Conservation (phyloP, 1,140 invertebrate species). For the Cataglyphis hispanica region DNA sequence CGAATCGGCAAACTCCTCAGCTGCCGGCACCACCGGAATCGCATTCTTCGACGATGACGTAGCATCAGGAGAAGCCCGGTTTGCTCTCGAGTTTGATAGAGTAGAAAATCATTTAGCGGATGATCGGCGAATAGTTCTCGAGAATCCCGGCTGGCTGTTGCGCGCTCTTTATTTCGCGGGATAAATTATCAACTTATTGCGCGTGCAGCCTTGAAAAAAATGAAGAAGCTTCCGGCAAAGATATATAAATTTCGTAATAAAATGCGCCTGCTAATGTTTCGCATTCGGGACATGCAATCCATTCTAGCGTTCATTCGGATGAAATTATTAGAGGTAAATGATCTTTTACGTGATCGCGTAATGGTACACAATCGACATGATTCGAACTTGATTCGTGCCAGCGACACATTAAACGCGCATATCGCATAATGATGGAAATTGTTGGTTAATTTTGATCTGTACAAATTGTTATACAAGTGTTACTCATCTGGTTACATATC, state of each 20-base stretch:
- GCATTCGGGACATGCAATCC: not conserved
- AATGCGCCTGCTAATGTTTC: conserved; percentile 34
- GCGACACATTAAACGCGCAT: not conserved
- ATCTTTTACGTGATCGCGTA: not conserved
- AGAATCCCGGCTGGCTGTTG: not conserved
- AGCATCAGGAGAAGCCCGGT: conserved; percentile 61
- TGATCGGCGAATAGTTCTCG: not conserved
- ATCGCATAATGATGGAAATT: conserved; percentile 21
- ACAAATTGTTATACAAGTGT: conserved; percentile 47
- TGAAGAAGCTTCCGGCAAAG: not conserved
- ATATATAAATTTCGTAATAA: conserved; percentile 3
- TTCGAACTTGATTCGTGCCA: not conserved
- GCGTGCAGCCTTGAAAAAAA: not conserved
- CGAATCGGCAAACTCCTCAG: conserved; percentile 75
- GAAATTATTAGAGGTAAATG: not conserved
- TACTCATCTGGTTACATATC: conserved; percentile 39
- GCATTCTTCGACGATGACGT: conserved; percentile 77
- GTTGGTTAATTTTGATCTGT: conserved; percentile 32
- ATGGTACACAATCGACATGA: not conserved
- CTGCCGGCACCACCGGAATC: conserved; percentile 76
- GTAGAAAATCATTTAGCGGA: not conserved
- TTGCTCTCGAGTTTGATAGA: conserved; percentile 64
- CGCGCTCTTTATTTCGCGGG: not conserved
- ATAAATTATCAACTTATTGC: not conserved
- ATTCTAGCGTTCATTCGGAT: not conserved